A percentile compares a stretch with the other conserved stretches of the same genome.
Evolutionary conservation across 2,888 invertebrate species (phyloP).

Genomic region (Ichneumon xanthorius): DNA sequence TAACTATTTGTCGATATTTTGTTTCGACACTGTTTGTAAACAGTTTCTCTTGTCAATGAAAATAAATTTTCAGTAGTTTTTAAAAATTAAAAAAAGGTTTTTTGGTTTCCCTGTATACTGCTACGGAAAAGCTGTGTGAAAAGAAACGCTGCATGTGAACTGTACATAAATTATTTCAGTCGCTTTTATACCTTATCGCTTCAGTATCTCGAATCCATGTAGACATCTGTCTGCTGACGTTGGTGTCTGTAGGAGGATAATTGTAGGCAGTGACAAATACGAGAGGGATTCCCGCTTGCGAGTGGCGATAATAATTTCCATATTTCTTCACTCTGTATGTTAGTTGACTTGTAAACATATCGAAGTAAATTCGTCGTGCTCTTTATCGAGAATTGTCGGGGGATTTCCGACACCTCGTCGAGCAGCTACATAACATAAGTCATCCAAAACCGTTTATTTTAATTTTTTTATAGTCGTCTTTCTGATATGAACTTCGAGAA

Average conservation of each 20-base stretch:
- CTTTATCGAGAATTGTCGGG: neutral
- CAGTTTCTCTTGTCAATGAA: no score
- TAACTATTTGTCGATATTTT: no score
- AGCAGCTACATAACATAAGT: neutral
- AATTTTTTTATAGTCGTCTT: neutral
- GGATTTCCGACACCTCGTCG: neutral
- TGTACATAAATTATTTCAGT: neutral
- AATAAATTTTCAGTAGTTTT: no score
- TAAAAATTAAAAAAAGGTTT: no score
- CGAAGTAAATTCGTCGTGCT: neutral
- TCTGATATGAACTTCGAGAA: neutral
- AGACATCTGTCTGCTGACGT: neutral
- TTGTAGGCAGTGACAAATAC: conserved; percentile 3
- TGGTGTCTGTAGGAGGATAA: neutral
- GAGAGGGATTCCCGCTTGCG: conserved; percentile 30
- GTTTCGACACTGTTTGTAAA: no score
- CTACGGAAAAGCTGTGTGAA: neutral
- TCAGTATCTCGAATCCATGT: neutral
- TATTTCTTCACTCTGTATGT: conserved; percentile 12
- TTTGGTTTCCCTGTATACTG: neutral
- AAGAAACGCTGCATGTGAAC: neutral
- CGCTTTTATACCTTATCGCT: neutral
- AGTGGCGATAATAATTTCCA: neutral
- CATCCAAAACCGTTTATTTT: neutral
- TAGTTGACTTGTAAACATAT: neutral